Evolutionary conservation across 2,888 invertebrate species (phyloP).

Genomic region (Plutella xylostella): DNA sequence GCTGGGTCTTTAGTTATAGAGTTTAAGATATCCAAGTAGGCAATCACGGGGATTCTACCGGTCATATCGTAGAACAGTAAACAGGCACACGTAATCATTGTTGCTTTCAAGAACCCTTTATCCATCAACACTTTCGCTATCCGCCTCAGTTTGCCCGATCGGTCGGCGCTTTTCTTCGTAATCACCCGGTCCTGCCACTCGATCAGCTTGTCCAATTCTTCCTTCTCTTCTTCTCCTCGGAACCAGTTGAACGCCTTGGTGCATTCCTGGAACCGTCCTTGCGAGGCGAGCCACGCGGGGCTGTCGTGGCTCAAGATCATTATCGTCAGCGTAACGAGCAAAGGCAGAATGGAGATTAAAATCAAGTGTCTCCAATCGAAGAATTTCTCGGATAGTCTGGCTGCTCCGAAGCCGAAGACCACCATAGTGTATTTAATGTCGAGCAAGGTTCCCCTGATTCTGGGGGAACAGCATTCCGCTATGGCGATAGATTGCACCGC

Average conservation of each 20-base stretch:
- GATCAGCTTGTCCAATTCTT: background rate
- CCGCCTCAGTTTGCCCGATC: background rate
- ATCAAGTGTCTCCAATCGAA: background rate
- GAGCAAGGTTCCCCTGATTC: background rate
- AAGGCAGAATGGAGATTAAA: background rate
- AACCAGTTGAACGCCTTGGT: background rate
- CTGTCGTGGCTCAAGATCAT: background rate
- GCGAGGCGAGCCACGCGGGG: background rate
- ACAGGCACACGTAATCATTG: background rate
- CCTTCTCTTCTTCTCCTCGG: background rate
- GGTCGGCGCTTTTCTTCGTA: background rate
- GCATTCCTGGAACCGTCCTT: background rate
- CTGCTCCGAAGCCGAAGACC: background rate
- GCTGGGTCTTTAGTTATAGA: background rate
- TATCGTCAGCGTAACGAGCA: background rate
- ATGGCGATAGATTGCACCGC: background rate
- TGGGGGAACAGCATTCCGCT: background rate
- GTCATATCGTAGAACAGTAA: background rate
- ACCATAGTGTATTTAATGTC: background rate
- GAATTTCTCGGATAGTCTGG: background rate
- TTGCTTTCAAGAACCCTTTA: slow-evolving; percentile 1
- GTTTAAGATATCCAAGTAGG: background rate
- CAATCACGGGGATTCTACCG: background rate
- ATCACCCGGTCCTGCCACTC: background rate
- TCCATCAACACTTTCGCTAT: background rate